A percentile compares a stretch with the other conserved stretches of the same genome.
phyloP scores from a whole-genome alignment of 2,113 vertebrate species.

The Acanthisitta chloris region DNA sequence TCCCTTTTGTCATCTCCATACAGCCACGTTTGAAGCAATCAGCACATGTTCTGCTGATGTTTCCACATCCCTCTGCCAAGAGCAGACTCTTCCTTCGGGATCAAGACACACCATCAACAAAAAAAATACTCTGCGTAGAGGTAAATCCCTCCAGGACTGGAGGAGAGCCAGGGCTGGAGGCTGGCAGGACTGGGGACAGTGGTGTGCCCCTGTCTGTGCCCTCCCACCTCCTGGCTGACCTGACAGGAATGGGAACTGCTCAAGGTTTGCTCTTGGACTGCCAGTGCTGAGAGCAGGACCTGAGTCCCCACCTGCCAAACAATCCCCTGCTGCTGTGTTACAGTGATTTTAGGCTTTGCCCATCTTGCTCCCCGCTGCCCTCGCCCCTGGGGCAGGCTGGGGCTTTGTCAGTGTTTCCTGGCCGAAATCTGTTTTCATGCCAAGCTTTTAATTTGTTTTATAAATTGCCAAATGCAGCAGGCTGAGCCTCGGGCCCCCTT shows the following conservation, averaged over 20 bases:
- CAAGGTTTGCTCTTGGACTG: accelerated
- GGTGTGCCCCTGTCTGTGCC: accelerated
- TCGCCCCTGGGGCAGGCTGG: background rate
- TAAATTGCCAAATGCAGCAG: background rate
- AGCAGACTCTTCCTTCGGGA: background rate
- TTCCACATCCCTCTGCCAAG: background rate
- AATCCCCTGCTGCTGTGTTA: background rate
- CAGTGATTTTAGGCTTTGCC: background rate
- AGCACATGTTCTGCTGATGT: background rate
- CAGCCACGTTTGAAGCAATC: accelerated
- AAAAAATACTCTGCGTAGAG: background rate
- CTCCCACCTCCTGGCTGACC: background rate
- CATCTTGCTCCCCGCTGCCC: accelerated
- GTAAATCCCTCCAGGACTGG: background rate
- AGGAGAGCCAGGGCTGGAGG: background rate
- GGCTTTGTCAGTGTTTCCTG: background rate
- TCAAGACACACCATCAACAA: accelerated
- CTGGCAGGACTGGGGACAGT: background rate
- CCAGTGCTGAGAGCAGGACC: background rate
- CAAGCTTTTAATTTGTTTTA: constrained; percentile 31
- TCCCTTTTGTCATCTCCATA: background rate
- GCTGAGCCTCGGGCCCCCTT: background rate
- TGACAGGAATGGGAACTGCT: accelerated
- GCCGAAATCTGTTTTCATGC: background rate
- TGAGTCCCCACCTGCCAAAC: background rate